Base-by-base conservation (phyloP, 2,113 vertebrate species). In the Lophura nycthemera region DNA sequence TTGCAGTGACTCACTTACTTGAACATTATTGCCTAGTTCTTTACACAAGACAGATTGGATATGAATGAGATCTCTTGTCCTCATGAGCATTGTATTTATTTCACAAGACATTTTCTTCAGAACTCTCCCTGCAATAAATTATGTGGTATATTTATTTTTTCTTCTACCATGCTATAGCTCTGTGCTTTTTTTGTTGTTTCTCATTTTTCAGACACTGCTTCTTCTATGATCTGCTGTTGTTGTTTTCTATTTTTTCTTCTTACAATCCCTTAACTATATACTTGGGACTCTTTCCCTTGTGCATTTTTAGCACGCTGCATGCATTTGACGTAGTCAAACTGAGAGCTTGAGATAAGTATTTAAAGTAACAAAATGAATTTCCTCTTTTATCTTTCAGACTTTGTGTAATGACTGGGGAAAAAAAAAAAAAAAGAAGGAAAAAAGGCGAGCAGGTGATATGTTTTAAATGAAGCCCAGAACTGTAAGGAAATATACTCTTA, bases 31-130 rank as follows among this genome's bases (percentile, higher is more conserved):
- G 96, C 97, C 86, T 92, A 87, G 95, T 96, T 95, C 96, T 97
- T 96, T 98, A 96, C 97, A 97, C 95, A 98, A 97, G 96, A 98
- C 93, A 93, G 94, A 97, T 97, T 97, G 91, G 86, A 96, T 96
- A 88, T 11, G 90, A 97, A 94, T 89, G 95, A 96, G 90, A 92
- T 90, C 92, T 97, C 92, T 90, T 93, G 86, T 97, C 90, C 95
- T 96, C 89, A 70, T 85, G 86, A 96, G 91, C 94, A 94, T 96
- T 96, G 93, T 95, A 93, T 95, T 92, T 94, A 92, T 97, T 97
- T 97, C 95, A 96, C 91, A 94, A 96, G 91, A 89, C 93, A 92
- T 92, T 92, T 90, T 97, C 96, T 97, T 96, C 95, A 96, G 87
- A 97, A 92, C 92, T 93, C 95, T 96, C 92, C 79, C 81, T 70